phyloP scores from a whole-genome alignment of 2,888 invertebrate genomes.

The Disparrhopalites patrizii region DNA sequence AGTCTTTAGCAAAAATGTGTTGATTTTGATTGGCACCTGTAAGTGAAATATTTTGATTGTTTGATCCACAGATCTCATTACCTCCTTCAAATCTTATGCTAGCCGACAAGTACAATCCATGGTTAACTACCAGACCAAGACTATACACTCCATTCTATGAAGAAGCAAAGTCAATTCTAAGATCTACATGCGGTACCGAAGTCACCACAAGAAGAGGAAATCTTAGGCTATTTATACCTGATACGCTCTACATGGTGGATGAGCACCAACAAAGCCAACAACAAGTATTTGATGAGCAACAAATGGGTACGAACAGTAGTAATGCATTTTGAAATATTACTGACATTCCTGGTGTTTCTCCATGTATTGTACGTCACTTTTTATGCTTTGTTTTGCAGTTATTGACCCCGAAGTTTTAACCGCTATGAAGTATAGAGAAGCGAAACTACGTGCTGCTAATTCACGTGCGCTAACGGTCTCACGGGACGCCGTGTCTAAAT shows the following conservation, averaged over 20 bases:
- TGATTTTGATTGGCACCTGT: no score
- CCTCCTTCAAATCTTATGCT: conserved; percentile 78
- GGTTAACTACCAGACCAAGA: conserved; percentile 74
- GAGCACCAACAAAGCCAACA: conserved; percentile 53
- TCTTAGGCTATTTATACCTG: conserved; percentile 63
- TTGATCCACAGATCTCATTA: conserved; percentile 55
- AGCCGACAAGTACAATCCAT: conserved; percentile 67
- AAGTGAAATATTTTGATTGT: no score
- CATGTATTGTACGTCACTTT: no score
- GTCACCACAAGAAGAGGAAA: conserved; percentile 49
- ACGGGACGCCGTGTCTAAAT: conserved; percentile 68
- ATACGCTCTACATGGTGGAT: conserved; percentile 85
- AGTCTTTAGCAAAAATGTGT: no score
- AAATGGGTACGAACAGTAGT: conserved; percentile 17
- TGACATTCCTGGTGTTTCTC: not conserved
- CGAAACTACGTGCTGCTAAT: conserved; percentile 76
- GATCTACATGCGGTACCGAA: conserved; percentile 33
- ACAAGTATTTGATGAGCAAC: conserved; percentile 23
- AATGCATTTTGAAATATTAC: not conserved
- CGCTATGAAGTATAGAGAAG: conserved; percentile 78
- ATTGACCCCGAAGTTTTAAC: conserved; percentile 71
- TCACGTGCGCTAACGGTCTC: conserved; percentile 75
- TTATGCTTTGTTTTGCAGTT: conserved; percentile 59
- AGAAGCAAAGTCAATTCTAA: conserved; percentile 65
- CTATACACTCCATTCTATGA: conserved; percentile 93